A percentile compares a stretch with the other conserved stretches of the same genome.
phyloP scores from a whole-genome alignment of 2,888 invertebrate genomes.

The Myopa tessellatipennis region DNA sequence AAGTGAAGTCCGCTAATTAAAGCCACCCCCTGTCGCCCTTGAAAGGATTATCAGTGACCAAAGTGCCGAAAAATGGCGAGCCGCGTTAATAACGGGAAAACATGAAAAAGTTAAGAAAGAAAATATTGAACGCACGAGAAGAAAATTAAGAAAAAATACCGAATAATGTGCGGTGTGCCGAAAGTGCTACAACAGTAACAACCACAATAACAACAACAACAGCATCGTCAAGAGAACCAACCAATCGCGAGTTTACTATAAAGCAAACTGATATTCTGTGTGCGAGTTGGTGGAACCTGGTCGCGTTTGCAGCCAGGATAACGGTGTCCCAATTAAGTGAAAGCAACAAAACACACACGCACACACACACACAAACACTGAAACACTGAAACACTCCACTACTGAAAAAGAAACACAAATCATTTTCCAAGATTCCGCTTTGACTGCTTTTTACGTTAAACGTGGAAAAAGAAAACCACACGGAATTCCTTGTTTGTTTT shows the following conservation, averaged over 20 bases:
- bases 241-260: not conserved
- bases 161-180: conserved; percentile 42
- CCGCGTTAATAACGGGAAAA: not conserved
- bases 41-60: not conserved
- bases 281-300: not conserved
- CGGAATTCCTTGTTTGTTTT: not conserved
- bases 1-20: not conserved
- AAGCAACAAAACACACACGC: conserved; percentile 4
- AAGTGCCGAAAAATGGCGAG: too few species aligned
- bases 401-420: not conserved
- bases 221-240: not conserved
- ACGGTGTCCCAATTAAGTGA: conserved; percentile 31
- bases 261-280: not conserved
- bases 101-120: conserved; percentile 19
- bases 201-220: conserved; percentile 29
- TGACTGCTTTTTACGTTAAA: not conserved
- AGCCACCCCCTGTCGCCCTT: not conserved
- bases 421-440: not conserved
- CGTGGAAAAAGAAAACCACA: too few species aligned
- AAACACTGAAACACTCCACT: not conserved
- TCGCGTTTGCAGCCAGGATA: conserved; percentile 24
- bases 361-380: conserved; percentile 15
- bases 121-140: conserved; percentile 1
- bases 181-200: conserved; percentile 33
- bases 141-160: conserved; percentile 45